Conservation (phyloP, 2,797 vertebrate species). For the Selene dorsalis region DNA sequence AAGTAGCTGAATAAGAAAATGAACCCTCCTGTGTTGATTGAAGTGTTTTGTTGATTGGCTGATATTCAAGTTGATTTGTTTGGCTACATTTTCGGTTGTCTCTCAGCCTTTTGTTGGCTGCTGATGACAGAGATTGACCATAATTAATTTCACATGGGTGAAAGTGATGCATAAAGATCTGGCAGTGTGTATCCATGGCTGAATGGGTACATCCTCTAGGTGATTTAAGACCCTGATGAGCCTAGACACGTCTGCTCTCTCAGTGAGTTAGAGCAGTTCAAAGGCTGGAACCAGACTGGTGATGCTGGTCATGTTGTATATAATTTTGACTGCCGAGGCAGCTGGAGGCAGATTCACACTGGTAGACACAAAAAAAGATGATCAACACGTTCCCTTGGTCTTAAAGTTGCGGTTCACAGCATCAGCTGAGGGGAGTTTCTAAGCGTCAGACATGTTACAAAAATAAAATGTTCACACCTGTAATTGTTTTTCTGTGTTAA, state of each 20-base stretch:
- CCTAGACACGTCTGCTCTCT: background rate
- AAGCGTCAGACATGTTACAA: conserved; percentile 1
- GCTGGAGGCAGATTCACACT: background rate
- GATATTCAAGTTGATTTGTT: conserved; percentile 1
- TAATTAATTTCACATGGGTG: conserved; percentile 47
- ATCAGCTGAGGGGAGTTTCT: conserved; percentile 27
- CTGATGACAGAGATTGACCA: conserved; percentile 38
- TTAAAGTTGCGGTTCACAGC: background rate
- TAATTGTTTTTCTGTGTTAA: conserved; percentile 65
- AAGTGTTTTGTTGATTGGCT: background rate
- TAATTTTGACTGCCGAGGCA: background rate
- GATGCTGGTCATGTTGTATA: conserved; percentile 16
- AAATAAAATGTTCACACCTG: conserved; percentile 41
- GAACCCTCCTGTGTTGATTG: background rate
- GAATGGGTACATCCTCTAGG: background rate
- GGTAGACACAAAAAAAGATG: background rate
- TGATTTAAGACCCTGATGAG: conserved; percentile 4
- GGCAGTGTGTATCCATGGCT: background rate
- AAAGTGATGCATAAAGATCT: conserved; percentile 12
- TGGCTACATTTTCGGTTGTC: background rate
- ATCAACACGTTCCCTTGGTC: background rate
- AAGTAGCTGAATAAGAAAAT: background rate
- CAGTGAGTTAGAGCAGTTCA: background rate
- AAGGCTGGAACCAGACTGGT: background rate
- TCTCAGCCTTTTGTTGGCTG: conserved; percentile 21